These are phyloP conservation scores for Pedetes capensis DNA, from an alignment of 2,113 vertebrate genomes.

Conservation along the genomic window DNA sequence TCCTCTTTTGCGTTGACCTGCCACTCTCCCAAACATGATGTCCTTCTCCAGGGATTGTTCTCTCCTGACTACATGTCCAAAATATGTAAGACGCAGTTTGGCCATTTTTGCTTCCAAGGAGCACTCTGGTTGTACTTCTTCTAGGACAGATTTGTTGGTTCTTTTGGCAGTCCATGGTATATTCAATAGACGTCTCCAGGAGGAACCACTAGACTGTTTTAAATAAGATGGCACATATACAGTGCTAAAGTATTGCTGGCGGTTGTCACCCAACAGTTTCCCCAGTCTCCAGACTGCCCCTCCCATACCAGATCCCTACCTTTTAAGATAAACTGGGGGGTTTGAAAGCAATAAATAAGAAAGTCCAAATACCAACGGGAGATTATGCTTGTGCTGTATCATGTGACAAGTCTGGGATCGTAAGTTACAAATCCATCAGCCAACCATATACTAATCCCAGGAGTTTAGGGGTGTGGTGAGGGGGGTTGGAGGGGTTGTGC, in stretches of 20 bases:
- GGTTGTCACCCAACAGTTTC: not conserved
- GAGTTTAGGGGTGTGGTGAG: not conserved
- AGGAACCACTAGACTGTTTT: not conserved
- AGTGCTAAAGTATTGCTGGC: rapidly evolving
- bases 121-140: no score
- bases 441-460: not conserved
- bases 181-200: no score
- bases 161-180: no score
- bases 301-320: not conserved
- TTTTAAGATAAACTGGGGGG: not conserved
- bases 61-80: no score
- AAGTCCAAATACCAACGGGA: not conserved
- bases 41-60: no score
- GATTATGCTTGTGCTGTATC: not conserved
- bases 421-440: not conserved
- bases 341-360: not conserved
- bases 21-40: no score
- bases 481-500: no score
- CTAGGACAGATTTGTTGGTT: no score
- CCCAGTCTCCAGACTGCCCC: not conserved
- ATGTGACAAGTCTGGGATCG: not conserved
- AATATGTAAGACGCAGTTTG: no score
- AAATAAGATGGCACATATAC: rapidly evolving
- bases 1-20: no score
- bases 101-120: no score